phyloP scores from a whole-genome alignment of 2,113 vertebrate species.

The Nibea albiflora region DNA sequence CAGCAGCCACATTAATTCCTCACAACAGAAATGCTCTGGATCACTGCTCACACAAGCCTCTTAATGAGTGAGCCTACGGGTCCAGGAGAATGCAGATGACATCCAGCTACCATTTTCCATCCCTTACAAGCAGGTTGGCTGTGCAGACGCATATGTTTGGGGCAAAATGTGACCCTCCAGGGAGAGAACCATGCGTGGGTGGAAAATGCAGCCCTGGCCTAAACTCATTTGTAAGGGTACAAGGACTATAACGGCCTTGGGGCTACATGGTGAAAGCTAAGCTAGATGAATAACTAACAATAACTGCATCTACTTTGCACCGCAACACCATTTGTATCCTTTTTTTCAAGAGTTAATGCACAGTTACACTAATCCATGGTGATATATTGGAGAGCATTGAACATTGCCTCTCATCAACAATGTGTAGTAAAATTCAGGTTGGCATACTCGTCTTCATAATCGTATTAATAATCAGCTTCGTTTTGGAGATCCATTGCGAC shows the following conservation, averaged over 20 bases:
- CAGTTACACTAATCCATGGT: slow-evolving; percentile 16
- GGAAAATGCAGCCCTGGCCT: slow-evolving; percentile 60
- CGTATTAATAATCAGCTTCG: not conserved
- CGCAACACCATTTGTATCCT: slow-evolving; percentile 19
- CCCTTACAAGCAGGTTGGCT: slow-evolving; percentile 52
- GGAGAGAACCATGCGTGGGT: slow-evolving; percentile 55
- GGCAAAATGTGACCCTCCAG: slow-evolving; percentile 62
- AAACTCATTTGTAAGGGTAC: slow-evolving; percentile 47
- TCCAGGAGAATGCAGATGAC: slow-evolving; percentile 58
- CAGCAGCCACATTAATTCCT: slow-evolving; percentile 76
- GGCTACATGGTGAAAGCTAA: slow-evolving; percentile 47
- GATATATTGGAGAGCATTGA: not conserved
- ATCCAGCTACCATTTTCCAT: slow-evolving; percentile 77
- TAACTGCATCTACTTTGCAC: slow-evolving; percentile 20
- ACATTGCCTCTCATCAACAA: not conserved
- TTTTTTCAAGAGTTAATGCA: slow-evolving; percentile 31
- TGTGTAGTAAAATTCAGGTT: not conserved
- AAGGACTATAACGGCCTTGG: slow-evolving; percentile 40
- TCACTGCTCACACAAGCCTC: slow-evolving; percentile 62
- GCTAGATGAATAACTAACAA: slow-evolving; percentile 64
- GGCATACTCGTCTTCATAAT: not conserved
- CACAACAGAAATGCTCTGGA: slow-evolving; percentile 51
- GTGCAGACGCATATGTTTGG: slow-evolving; percentile 79
- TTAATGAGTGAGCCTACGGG: slow-evolving; percentile 56
- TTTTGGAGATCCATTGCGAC: not conserved